A percentile compares a stretch with the other conserved stretches of the same genome.
These are phyloP conservation scores for Piliocolobus tephrosceles DNA, from an alignment of 2,113 vertebrate species.

Conservation along the genomic window DNA sequence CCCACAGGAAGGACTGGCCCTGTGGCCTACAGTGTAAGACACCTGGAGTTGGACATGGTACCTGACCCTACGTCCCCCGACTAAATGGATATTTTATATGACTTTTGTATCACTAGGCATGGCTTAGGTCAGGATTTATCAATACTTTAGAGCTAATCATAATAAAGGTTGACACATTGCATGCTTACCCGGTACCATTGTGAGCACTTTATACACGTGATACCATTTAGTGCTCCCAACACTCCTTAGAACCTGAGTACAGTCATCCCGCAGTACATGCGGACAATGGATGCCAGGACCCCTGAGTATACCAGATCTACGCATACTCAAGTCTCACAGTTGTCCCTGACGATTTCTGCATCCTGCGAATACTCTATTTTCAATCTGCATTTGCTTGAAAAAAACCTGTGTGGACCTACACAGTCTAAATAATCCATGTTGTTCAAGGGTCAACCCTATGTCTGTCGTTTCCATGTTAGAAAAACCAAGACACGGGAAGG, in stretches of 20 bases:
- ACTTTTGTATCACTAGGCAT: background rate
- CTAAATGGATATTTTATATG: background rate
- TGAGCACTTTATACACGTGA: background rate
- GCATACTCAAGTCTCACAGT: background rate
- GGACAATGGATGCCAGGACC: background rate
- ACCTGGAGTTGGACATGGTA: background rate
- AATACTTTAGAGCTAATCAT: background rate
- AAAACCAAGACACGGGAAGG: background rate
- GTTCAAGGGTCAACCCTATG: background rate
- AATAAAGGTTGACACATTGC: background rate
- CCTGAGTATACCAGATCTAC: accelerated
- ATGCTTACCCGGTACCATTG: background rate
- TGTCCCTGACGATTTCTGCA: background rate
- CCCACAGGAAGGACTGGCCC: background rate
- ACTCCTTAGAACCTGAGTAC: background rate
- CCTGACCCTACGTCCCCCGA: background rate
- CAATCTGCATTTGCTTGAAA: background rate
- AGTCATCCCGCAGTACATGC: background rate
- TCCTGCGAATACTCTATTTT: background rate
- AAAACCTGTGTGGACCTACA: background rate
- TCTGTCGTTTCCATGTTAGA: background rate
- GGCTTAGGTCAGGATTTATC: background rate
- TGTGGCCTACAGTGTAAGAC: background rate
- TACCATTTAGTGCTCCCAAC: too few species aligned
- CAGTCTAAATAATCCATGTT: background rate